A percentile compares a stretch with the other conserved stretches of the same genome.
Conservation (phyloP, 2,888 invertebrate genomes). For the Drosophila bunnanda region DNA sequence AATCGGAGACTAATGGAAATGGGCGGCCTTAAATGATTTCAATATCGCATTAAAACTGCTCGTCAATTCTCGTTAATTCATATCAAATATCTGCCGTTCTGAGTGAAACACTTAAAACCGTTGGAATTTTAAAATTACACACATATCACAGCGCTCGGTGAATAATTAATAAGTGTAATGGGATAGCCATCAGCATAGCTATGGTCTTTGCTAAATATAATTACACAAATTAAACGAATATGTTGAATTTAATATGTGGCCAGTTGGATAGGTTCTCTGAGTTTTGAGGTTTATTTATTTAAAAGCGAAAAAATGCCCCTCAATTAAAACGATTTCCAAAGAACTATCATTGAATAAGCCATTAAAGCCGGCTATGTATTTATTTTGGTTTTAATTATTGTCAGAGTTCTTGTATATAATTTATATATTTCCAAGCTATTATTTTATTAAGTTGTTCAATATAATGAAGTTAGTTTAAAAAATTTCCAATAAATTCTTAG, state of each 20-base stretch:
- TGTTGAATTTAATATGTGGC: not conserved
- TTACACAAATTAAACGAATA: slow-evolving; percentile 29
- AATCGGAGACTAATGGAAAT: not conserved
- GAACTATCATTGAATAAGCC: not conserved
- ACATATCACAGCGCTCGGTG: slow-evolving; percentile 3
- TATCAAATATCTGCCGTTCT: slow-evolving; percentile 14
- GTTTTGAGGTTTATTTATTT: not conserved
- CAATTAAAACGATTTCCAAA: not conserved
- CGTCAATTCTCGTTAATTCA: slow-evolving; percentile 25
- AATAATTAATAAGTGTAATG: slow-evolving; percentile 36
- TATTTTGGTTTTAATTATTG: not conserved
- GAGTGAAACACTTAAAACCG: not conserved
- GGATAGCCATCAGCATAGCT: slow-evolving; percentile 8
- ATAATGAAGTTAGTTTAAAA: fast-evolving
- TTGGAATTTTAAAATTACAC: slow-evolving; percentile 22
- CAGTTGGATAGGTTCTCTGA: not conserved
- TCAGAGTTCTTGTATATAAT: not conserved
- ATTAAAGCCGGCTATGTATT: not conserved
- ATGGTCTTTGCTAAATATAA: slow-evolving; percentile 23
- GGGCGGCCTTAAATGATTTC: not conserved
- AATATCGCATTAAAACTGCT: slow-evolving; percentile 4
- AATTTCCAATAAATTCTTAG: not conserved
- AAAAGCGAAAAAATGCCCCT: not conserved
- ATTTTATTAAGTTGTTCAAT: not conserved
- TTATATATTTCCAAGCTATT: too few relatives aligned